Conservation (phyloP, 2,113 vertebrate species). For the Osmerus eperlanus region DNA sequence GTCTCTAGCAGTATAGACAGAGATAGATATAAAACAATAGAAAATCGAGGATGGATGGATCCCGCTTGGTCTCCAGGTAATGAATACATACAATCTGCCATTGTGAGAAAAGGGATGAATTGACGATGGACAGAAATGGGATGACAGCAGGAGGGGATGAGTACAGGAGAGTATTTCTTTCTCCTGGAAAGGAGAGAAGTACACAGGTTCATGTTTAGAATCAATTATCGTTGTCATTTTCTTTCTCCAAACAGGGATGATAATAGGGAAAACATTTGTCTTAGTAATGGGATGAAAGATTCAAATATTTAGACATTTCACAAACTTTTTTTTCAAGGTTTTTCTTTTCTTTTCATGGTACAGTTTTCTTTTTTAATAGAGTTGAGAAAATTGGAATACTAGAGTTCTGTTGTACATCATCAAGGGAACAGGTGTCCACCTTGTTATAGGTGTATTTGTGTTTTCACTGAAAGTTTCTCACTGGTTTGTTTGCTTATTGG, state of each 20-base stretch:
- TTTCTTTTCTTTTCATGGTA: conserved; percentile 70
- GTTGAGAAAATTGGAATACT: conserved; percentile 76
- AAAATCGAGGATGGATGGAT: conserved; percentile 32
- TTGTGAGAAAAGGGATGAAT: conserved; percentile 39
- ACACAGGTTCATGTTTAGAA: conserved; percentile 47
- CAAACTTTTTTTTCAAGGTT: conserved; percentile 72
- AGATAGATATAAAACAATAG: conserved; percentile 49
- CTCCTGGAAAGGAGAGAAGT: conserved; percentile 35
- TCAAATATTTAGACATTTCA: conserved; percentile 84
- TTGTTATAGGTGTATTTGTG: conserved; percentile 46
- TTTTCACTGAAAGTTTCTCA: conserved; percentile 45
- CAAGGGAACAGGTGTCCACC: conserved; percentile 49
- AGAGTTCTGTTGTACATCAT: conserved; percentile 71
- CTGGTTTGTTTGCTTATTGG: conserved; percentile 42
- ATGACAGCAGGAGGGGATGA: conserved; percentile 25
- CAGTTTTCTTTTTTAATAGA: conserved; percentile 73
- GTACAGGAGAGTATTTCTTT: conserved; percentile 23
- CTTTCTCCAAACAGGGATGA: conserved; percentile 67
- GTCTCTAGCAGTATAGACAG: conserved; percentile 40
- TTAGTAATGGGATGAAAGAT: conserved; percentile 73
- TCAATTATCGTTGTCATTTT: conserved; percentile 40
- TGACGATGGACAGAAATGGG: conserved; percentile 28
- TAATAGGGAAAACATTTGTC: conserved; percentile 70
- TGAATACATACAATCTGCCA: conserved; percentile 43
- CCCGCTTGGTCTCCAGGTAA: conserved; percentile 35